Evolutionary conservation across 2,113 vertebrate species (phyloP).

Genomic region (Scomber colias): DNA sequence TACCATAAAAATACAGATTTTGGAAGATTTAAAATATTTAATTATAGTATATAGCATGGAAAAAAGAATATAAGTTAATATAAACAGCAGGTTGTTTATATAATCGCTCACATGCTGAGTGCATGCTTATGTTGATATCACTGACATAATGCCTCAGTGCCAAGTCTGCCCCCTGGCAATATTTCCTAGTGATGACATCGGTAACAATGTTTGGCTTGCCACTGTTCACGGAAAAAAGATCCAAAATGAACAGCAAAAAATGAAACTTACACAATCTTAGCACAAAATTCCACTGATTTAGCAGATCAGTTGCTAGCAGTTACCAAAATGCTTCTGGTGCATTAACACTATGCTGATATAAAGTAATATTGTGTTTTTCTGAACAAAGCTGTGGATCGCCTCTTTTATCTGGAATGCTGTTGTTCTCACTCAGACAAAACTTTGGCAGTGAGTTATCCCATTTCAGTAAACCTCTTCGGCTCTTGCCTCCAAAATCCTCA

Average conservation of each 20-base stretch:
- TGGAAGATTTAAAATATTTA: too few relatives aligned
- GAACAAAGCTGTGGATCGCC: neutral
- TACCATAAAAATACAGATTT: too few relatives aligned
- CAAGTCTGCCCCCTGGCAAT: neutral
- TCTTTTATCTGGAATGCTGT: neutral
- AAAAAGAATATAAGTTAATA: neutral
- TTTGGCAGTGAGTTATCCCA: slow-evolving; percentile 22
- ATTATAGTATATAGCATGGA: too few relatives aligned
- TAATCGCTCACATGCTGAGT: slow-evolving; percentile 15
- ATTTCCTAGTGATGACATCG: neutral
- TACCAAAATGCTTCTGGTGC: neutral
- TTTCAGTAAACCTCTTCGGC: slow-evolving; percentile 27
- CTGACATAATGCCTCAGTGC: slow-evolving; percentile 17
- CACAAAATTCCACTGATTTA: neutral
- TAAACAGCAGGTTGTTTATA: neutral
- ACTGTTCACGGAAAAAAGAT: neutral
- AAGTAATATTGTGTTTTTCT: neutral
- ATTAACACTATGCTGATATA: neutral
- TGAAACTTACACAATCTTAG: neutral
- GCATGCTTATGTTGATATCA: neutral
- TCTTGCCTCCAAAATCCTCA: slow-evolving; percentile 30
- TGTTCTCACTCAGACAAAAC: slow-evolving; percentile 17
- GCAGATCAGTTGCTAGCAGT: neutral
- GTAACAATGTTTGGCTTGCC: neutral
- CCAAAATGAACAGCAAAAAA: neutral